Conservation (phyloP, 2,113 vertebrate genomes). For the Lonchura striata region DNA sequence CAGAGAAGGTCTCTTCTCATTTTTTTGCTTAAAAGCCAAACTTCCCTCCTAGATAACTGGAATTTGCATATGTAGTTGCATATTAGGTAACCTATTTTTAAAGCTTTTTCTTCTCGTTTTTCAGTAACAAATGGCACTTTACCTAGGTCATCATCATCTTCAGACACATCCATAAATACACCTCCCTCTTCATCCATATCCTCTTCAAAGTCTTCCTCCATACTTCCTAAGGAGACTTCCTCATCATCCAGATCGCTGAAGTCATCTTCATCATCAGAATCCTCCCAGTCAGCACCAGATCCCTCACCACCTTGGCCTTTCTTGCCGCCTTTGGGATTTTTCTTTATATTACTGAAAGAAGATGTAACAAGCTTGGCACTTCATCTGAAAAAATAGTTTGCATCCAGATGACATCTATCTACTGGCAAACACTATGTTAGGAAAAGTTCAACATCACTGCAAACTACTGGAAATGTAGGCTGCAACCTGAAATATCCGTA, state of each 20-base stretch:
- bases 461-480: neutral
- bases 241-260: constrained; percentile 86
- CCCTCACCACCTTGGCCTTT: constrained; percentile 48
- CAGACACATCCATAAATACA: constrained; percentile 85
- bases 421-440: neutral
- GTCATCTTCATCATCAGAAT: constrained; percentile 70
- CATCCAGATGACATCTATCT: neutral
- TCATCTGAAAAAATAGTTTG: neutral
- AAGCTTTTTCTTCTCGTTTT: neutral
- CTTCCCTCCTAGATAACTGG: neutral
- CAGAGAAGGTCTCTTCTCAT: neutral
- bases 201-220: constrained; percentile 88
- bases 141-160: constrained; percentile 67
- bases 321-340: constrained; percentile 46
- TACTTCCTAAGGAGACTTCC: constrained; percentile 91
- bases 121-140: neutral
- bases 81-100: neutral
- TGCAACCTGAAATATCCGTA: accelerated
- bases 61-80: neutral
- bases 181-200: constrained; percentile 87
- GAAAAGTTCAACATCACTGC: neutral
- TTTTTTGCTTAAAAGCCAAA: neutral
- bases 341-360: constrained; percentile 80
- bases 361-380: neutral
- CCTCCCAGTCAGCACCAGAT: constrained; percentile 67